phyloP scores from a whole-genome alignment of 2,888 invertebrate genomes.

The Tribolium freemani region DNA sequence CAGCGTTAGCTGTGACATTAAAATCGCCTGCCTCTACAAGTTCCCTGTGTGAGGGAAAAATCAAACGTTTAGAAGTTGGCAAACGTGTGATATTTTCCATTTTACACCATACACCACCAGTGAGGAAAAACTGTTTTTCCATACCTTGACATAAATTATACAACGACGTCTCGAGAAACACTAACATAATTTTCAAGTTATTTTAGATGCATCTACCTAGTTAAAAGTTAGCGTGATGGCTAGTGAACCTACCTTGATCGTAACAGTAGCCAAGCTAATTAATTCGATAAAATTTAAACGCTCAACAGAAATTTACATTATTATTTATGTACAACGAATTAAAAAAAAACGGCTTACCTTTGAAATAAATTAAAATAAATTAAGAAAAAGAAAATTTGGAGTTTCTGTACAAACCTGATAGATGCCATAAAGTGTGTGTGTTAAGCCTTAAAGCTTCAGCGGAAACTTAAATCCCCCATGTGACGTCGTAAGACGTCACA shows the following conservation, averaged over 20 bases:
- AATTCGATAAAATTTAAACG: slow-evolving; percentile 25
- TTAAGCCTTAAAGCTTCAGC: slow-evolving; percentile 24
- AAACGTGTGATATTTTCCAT: slow-evolving; percentile 38
- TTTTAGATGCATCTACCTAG: slow-evolving; percentile 42
- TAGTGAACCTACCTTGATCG: slow-evolving; percentile 46
- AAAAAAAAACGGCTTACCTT: slow-evolving; percentile 48
- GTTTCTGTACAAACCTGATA: slow-evolving; percentile 47
- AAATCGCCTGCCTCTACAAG: slow-evolving; percentile 61
- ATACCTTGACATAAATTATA: slow-evolving; percentile 42
- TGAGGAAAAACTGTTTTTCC: slow-evolving; percentile 41
- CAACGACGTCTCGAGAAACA: slow-evolving; percentile 35
- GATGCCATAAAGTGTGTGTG: slow-evolving; percentile 33
- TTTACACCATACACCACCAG: slow-evolving; percentile 51
- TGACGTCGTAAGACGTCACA: slow-evolving; percentile 10
- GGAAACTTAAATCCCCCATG: slow-evolving; percentile 32
- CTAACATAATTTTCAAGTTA: slow-evolving; percentile 38
- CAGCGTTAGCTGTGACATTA: slow-evolving; percentile 61
- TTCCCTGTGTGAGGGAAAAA: slow-evolving; percentile 44
- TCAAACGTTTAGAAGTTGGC: slow-evolving; percentile 21
- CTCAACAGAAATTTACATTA: slow-evolving; percentile 39
- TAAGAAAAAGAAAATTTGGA: slow-evolving; percentile 32
- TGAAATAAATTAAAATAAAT: slow-evolving; percentile 34
- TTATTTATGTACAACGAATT: slow-evolving; percentile 41
- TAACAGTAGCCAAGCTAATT: slow-evolving; percentile 39
- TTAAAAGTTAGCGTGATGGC: slow-evolving; percentile 39